Percentiles rank a stretch among this genome's conserved stretches.
These are phyloP conservation scores for Accipiter superciliosus DNA, from an alignment of 2,797 vertebrate genomes.

Conservation along the genomic window DNA sequence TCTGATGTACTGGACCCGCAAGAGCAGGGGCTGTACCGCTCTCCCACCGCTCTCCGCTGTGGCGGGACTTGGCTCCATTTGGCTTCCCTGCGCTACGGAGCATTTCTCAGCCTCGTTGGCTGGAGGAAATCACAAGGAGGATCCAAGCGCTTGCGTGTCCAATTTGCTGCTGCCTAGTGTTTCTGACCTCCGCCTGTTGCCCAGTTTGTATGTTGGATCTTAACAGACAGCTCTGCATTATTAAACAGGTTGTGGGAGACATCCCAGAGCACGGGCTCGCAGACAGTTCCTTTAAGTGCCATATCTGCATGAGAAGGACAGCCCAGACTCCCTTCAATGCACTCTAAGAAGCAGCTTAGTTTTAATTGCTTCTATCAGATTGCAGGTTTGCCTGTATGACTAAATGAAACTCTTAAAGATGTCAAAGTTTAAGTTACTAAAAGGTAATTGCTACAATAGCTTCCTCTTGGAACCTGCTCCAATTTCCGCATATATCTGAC, in stretches of 20 bases:
- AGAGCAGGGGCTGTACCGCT: not conserved
- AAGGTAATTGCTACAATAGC: not conserved
- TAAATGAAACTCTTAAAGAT: not conserved
- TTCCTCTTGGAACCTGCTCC: not conserved
- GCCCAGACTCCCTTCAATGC: not conserved
- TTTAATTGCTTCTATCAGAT: not conserved
- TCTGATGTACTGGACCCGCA: not conserved
- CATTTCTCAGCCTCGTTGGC: not conserved
- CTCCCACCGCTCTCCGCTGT: rapidly evolving
- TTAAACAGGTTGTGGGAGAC: not conserved
- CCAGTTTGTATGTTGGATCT: not conserved
- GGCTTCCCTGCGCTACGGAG: not conserved
- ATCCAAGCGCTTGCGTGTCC: not conserved
- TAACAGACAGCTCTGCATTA: not conserved
- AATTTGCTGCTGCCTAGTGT: not conserved
- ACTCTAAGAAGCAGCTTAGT: not conserved
- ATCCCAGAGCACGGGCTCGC: not conserved
- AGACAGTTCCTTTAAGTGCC: not conserved
- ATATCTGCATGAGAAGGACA: not conserved
- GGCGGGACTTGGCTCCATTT: not conserved
- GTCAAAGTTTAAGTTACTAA: not conserved
- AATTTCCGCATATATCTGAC: not conserved
- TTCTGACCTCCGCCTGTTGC: not conserved
- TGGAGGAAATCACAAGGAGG: not conserved
- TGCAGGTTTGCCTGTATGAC: not conserved